Evolutionary conservation across 2,113 vertebrate genomes (phyloP).

Genomic region (Narcine bancroftii): DNA sequence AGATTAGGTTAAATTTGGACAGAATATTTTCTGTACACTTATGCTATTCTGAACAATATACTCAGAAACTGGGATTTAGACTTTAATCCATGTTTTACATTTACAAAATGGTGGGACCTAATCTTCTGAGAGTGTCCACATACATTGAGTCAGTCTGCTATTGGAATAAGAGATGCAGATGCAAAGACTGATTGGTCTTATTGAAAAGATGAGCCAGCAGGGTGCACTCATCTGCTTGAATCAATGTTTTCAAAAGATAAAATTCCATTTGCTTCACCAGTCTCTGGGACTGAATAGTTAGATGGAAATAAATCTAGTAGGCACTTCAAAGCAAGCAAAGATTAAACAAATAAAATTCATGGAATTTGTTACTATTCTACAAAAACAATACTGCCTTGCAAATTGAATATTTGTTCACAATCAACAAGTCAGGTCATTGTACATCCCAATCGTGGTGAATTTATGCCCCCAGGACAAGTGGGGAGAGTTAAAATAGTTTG

Average conservation of each 20-base stretch:
- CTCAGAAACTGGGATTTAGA: background rate
- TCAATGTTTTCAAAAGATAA: conserved; percentile 33
- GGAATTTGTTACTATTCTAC: background rate
- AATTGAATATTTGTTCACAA: background rate
- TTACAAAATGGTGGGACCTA: conserved; percentile 22
- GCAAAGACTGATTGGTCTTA: conserved; percentile 26
- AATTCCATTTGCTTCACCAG: conserved; percentile 18
- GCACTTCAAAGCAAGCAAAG: conserved; percentile 28
- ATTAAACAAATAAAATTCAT: conserved; percentile 9
- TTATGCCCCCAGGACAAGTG: too few species aligned
- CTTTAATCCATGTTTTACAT: conserved; percentile 16
- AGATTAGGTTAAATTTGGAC: background rate
- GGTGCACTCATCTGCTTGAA: conserved; percentile 25
- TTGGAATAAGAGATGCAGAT: conserved; percentile 35
- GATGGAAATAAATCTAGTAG: conserved; percentile 22
- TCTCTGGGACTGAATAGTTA: conserved; percentile 31
- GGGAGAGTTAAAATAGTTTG: too few species aligned
- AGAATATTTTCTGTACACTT: background rate
- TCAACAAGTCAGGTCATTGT: background rate
- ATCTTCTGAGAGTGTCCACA: conserved; percentile 22
- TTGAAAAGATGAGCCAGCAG: conserved; percentile 31
- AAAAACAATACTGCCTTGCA: background rate
- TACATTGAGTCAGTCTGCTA: conserved; percentile 14
- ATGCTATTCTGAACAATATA: background rate
- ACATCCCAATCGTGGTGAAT: background rate